Percentiles rank a stretch among this genome's conserved stretches.
Conservation (phyloP, 2,797 vertebrate species). For the Halcyon badia region DNA sequence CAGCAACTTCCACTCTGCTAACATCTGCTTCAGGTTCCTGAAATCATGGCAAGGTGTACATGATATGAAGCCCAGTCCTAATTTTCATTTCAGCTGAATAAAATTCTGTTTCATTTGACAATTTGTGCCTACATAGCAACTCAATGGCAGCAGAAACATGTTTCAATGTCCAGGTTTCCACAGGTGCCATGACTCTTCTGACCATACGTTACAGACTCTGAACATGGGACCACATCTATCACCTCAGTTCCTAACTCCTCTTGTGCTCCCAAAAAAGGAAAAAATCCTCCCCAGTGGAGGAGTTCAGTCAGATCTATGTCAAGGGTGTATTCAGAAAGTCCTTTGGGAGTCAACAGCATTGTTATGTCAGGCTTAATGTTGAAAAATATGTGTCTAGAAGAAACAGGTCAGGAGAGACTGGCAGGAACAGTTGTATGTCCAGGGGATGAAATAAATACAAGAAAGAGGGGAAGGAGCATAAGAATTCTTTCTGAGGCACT, state of each 20-base stretch:
- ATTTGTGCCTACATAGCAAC: background rate
- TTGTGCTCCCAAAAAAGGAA: background rate
- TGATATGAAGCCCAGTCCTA: background rate
- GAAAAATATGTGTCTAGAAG: background rate
- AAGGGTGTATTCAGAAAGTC: background rate
- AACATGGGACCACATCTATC: background rate
- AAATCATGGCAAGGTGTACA: background rate
- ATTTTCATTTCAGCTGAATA: background rate
- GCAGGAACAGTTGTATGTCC: background rate
- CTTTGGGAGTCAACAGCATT: background rate
- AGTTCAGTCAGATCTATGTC: background rate
- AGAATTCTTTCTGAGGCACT: background rate
- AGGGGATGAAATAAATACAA: background rate
- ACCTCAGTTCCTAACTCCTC: background rate
- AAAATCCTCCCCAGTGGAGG: background rate
- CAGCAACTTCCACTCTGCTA: background rate
- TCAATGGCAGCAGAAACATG: background rate
- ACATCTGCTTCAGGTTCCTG: background rate
- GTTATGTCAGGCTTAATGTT: background rate
- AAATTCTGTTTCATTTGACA: background rate
- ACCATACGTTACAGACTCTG: background rate
- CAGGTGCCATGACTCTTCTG: background rate
- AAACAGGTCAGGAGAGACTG: background rate
- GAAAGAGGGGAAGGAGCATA: background rate
- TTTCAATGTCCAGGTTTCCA: background rate